phyloP scores from a whole-genome alignment of 2,113 vertebrate species.

The Lepus timidus region DNA sequence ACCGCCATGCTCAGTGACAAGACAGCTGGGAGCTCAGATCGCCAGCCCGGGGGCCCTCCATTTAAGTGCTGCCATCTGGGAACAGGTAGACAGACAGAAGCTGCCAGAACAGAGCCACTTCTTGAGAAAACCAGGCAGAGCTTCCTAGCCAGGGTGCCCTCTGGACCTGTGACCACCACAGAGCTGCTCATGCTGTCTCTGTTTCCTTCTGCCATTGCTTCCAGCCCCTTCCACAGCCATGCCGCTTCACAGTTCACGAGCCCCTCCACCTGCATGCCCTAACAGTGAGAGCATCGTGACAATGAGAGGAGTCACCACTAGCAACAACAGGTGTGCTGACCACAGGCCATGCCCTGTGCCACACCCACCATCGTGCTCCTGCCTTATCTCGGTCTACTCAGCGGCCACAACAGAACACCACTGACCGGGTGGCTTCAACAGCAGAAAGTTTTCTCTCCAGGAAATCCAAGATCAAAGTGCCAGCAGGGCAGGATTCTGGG shows the following conservation, averaged over 20 bases:
- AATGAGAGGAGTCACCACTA: not conserved
- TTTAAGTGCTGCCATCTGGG: not conserved
- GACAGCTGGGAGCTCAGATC: not conserved
- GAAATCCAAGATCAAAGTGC: not conserved
- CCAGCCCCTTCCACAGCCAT: not conserved
- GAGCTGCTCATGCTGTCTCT: not conserved
- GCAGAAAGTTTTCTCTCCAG: no score
- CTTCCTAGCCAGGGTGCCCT: not conserved
- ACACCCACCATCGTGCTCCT: no score
- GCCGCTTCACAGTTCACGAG: constrained; percentile 1
- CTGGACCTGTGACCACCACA: not conserved
- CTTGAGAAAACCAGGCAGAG: not conserved
- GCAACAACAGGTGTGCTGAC: not conserved
- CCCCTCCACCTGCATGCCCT: constrained; percentile 33
- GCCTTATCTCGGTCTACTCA: not conserved
- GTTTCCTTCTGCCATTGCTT: not conserved
- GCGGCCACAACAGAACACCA: not conserved
- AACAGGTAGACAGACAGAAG: not conserved
- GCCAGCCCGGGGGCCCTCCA: not conserved
- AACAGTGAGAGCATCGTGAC: not conserved
- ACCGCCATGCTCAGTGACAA: not conserved
- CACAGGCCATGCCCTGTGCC: not conserved
- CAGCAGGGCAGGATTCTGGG: not conserved
- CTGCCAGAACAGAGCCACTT: not conserved
- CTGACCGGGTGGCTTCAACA: not conserved